Base-by-base conservation (phyloP, 1,140 invertebrate species). In the Lasaia peninsularis region DNA sequence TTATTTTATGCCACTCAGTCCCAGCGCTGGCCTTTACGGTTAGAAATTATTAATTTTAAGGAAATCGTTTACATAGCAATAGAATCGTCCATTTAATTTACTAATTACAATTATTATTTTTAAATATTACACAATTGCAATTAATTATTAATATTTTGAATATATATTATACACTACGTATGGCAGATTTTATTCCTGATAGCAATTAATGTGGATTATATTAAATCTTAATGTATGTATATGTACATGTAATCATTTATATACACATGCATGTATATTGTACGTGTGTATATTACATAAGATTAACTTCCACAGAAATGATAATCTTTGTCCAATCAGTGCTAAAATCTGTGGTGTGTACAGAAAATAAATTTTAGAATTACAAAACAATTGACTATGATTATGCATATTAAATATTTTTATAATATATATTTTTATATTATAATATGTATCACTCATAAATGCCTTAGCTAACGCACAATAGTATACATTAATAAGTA, bases 361-460 rank as follows among this genome's bases (percentile, higher is more conserved):
- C 14, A 40, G 9, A 37, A n/a, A 12, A 8, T 37, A 37, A 37
- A 18, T 40, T 16, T 9, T 40, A 40, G 35, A 40, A 40, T 40
- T 14, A 40, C 35, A 9, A 9, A 28, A 28, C 24, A 28, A 28
- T 28, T 28, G 5, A 28, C 24, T 28, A 28, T 9, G 14, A 16
- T 2, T 40, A 16, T 0, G 16, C 35, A 40, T 16, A 40, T 14
- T 40, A 16, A 8, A 40, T 28, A 40, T 40, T 14, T 40, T 16
- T 16, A 40, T 40, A 40, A 40, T 10, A 40, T 40, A 14, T 40
- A 40, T 40, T 40, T 40, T 40, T 40, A 40, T 40, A 40, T 40
- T 40, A 40, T 40, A 40, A 40, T 40, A 40, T 40, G 16, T 40
- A 40, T 40, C 8, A 16, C 37, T 40, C 37, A 16, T 40, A 16